phyloP scores from a whole-genome alignment of 1,140 invertebrate species.

The Caenorhabditis tropicalis region DNA sequence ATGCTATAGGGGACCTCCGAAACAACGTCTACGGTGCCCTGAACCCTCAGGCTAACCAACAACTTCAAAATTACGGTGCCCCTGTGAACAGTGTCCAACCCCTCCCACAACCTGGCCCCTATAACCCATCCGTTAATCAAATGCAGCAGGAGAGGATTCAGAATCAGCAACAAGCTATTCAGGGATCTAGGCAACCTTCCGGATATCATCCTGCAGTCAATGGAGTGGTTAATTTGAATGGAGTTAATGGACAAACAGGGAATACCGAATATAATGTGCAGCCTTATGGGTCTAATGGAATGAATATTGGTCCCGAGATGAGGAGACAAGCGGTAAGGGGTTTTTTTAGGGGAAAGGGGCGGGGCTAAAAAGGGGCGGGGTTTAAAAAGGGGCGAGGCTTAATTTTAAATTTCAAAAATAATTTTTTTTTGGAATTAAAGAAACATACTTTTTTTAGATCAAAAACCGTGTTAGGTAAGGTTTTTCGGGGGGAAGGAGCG shows the following conservation, averaged over 20 bases:
- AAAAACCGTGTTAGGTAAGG: too few relatives aligned
- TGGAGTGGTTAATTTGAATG: slow-evolving; percentile 47
- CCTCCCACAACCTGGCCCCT: not conserved
- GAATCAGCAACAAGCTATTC: not conserved
- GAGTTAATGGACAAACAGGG: slow-evolving; percentile 35
- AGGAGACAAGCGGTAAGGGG: slow-evolving; percentile 6
- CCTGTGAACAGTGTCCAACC: not conserved
- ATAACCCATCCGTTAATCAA: not conserved
- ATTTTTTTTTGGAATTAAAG: too few relatives aligned
- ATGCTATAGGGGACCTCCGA: not conserved
- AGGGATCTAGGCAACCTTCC: not conserved
- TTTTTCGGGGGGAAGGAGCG: too few relatives aligned
- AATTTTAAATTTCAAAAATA: too few relatives aligned
- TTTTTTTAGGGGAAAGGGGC: too few relatives aligned
- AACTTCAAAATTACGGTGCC: not conserved
- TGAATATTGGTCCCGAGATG: not conserved
- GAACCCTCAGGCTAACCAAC: not conserved
- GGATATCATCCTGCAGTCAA: slow-evolving; percentile 19
- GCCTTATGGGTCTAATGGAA: not conserved
- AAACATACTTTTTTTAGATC: too few relatives aligned
- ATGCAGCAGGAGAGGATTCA: not conserved
- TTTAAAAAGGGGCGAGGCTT: too few relatives aligned
- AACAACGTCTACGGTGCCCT: not conserved
- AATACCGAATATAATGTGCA: slow-evolving; percentile 45
- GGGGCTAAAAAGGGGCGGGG: too few relatives aligned